Conservation (phyloP, 2,113 vertebrate genomes). For the chimpanzee (Pan troglodytes) region NHGRI_mPanTro3-v2.1_pri NC_072404.2:18164501-18165000, state of each 20-base stretch:
- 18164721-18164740: background rate
- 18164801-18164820: slow-evolving; percentile 54
- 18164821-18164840: slow-evolving; percentile 43
- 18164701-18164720: background rate
- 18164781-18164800: slow-evolving; percentile 51
- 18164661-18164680: slow-evolving; percentile 94
- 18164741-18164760: background rate
- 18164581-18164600: slow-evolving; percentile 93
- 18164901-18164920: background rate
- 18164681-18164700: slow-evolving; percentile 87
- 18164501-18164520: slow-evolving; percentile 34
- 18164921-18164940: background rate
- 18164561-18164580: background rate
- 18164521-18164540: background rate
- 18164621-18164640: slow-evolving; percentile 91
- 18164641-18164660: slow-evolving; percentile 93
- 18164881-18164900: slow-evolving; percentile 9
- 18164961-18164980: background rate
- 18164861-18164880: background rate
- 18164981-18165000: background rate
- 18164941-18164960: background rate
- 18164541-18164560: background rate
- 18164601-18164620: slow-evolving; percentile 90
- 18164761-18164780: slow-evolving; percentile 7
- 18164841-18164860: background rate